Conservation (phyloP, 1,140 invertebrate genomes). For the Thaumatotibia leucotreta region DNA sequence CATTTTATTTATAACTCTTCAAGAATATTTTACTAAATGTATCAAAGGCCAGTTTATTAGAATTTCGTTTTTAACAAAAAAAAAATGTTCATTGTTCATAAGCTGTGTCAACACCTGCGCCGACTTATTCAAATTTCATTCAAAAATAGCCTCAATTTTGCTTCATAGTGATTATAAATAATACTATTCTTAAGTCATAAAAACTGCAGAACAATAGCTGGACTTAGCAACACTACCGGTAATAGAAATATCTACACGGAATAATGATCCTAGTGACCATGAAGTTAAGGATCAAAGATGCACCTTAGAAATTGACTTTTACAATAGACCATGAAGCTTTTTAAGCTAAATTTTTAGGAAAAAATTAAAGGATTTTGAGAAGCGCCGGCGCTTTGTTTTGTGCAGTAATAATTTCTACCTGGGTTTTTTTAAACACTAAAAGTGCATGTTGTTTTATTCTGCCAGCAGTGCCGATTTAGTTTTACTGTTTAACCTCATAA, state of each 20-base stretch:
- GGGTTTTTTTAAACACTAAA: neutral
- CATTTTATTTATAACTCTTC: no score
- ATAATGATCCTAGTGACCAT: neutral
- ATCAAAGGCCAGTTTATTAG: no score
- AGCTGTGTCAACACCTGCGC: no score
- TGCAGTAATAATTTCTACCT: neutral
- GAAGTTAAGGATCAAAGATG: neutral
- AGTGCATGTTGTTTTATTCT: neutral
- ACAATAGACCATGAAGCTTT: neutral
- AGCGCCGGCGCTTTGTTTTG: constrained; percentile 9
- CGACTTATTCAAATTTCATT: no score
- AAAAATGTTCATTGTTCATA: no score
- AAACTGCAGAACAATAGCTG: neutral
- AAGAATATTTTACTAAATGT: no score
- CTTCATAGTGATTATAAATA: neutral
- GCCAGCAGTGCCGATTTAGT: neutral
- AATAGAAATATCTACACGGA: neutral
- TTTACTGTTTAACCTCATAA: neutral
- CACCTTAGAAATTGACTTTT: neutral
- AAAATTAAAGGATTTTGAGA: neutral
- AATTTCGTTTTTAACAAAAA: no score
- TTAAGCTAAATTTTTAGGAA: neutral
- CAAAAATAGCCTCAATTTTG: neutral
- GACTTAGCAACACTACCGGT: neutral
- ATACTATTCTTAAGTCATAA: neutral